Evolutionary conservation across 2,797 vertebrate species (phyloP).

Genomic region (Dallia pectoralis): DNA sequence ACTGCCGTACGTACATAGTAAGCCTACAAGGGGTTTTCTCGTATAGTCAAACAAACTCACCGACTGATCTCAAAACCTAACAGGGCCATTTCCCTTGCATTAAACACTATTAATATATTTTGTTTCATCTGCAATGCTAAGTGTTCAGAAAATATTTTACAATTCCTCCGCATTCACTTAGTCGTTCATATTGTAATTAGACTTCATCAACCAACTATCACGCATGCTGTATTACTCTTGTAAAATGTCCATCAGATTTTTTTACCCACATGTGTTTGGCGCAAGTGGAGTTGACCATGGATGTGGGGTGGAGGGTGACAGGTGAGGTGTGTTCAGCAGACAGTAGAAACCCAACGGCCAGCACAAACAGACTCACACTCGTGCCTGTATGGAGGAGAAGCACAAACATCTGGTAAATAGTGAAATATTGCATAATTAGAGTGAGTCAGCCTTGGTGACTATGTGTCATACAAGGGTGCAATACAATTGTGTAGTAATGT

Average conservation of each 20-base stretch:
- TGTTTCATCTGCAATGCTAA: conserved; percentile 21
- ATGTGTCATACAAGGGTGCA: neutral
- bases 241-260: neutral
- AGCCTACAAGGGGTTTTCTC: no score
- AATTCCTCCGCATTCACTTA: neutral
- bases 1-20: no score
- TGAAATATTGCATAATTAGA: no score
- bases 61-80: no score
- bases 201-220: neutral
- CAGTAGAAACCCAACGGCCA: conserved; percentile 90
- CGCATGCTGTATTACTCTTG: neutral
- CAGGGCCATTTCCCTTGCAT: conserved; percentile 27
- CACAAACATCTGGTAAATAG: neutral
- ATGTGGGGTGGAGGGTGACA: conserved; percentile 80
- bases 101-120: conserved; percentile 42
- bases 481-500: no score
- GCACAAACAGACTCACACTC: conserved; percentile 82
- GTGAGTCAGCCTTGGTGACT: neutral
- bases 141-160: neutral
- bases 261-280: conserved; percentile 74
- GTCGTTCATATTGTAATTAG: neutral
- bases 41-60: no score
- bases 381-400: conserved; percentile 76
- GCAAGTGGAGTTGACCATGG: conserved; percentile 84
- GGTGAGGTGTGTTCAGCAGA: conserved; percentile 90